Evolutionary conservation across 2,113 vertebrate species (phyloP), one percentile per base, ranked within the genome.

Genomic region (Bufo gargarizans): DNA sequence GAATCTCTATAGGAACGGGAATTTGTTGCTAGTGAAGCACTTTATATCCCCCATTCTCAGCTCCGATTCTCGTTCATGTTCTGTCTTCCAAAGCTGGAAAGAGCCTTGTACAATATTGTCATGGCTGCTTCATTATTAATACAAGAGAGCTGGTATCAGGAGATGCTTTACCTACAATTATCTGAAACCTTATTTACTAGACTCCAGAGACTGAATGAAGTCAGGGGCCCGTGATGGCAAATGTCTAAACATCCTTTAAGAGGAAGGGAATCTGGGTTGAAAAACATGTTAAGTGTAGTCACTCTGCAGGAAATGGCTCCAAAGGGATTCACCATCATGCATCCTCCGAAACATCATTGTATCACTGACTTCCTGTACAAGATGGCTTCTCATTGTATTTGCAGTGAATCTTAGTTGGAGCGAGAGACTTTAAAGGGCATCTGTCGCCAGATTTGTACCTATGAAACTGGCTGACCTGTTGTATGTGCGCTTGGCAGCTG

Each of bases 91-190:
- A 56, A 58, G 53, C 50, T 22, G 7, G 4, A 80, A 59, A 58
- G 56, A 61, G 55, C 55, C 78, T 61, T 1, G n/a, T 81, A 9
- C 33, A 45, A 4, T 45, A 56, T 58, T 59, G 78, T 80, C 78
- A 33, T 55, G 6, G 55, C 82, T 14, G 67, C 55, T 53, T 84
- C 65, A 74, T 85, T 74, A 85, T 43, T 85, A 85, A 71, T 84
- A 71, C 63, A 84, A 53, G 47, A 71, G 47, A 71, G 53, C 22
- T 53, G 43, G 4, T 59, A 22, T 59, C 67, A 20, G 67, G 82
- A 69, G 82, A 69, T 47, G 43, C 22, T 85, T 47, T 59, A 59
- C 53, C 69, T 74, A 56, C 82, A 72, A 74, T 85, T 85, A 85
- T 85, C 20, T 45, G 49, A 71, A 84, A 84, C 43, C 17, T 17